Percentiles rank a stretch among this genome's conserved stretches.
Evolutionary conservation across 2,113 vertebrate genomes (phyloP).

Genomic region (Carassius carassius): DNA sequence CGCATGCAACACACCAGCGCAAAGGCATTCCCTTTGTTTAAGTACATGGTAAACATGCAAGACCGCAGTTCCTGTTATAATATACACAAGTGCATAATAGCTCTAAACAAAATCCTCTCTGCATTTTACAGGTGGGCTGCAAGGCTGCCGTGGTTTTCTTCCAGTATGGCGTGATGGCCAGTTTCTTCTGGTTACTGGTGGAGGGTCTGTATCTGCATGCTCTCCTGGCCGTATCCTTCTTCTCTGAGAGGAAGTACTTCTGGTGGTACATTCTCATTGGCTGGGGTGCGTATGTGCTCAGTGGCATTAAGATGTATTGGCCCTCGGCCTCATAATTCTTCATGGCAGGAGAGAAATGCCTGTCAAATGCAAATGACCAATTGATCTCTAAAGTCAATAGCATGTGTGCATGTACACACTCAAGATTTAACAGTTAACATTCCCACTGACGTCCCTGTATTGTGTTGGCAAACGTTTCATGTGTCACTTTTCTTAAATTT

Average conservation of each 20-base stretch:
- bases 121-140: constrained; percentile 80
- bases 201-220: constrained; percentile 94
- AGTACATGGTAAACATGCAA: constrained; percentile 8
- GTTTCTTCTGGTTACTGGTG: constrained; percentile 94
- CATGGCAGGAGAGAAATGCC: background rate
- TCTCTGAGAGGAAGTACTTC: constrained; percentile 91
- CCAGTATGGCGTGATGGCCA: constrained; percentile 93
- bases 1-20: background rate
- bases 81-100: constrained; percentile 4
- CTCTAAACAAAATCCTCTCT: constrained; percentile 30
- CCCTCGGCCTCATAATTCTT: background rate
- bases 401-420: background rate
- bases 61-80: constrained; percentile 22
- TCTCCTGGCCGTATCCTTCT: constrained; percentile 90
- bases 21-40: constrained; percentile 36
- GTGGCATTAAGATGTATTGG: constrained; percentile 7
- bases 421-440: background rate
- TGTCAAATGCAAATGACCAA: constrained; percentile 34
- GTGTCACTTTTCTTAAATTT: background rate
- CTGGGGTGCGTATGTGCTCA: constrained; percentile 84
- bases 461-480: background rate
- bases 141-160: constrained; percentile 91
- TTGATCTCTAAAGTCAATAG: constrained; percentile 44
- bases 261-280: constrained; percentile 89
- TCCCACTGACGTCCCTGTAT: constrained; percentile 21